phyloP scores from a whole-genome alignment of 2,888 invertebrate genomes.

The Pterostichus madidus region DNA sequence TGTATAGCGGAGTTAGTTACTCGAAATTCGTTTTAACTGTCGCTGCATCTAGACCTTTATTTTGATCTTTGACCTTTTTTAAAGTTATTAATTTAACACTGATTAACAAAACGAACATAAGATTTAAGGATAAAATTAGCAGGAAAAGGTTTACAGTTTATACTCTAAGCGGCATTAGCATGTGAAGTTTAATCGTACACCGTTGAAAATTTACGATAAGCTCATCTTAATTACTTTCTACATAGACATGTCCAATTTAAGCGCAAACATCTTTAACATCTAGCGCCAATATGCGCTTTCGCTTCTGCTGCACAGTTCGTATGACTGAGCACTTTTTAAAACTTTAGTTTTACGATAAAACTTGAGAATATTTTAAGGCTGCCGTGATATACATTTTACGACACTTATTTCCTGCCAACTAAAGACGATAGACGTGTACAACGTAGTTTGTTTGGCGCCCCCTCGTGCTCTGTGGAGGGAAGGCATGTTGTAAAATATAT shows the following conservation, averaged over 20 bases:
- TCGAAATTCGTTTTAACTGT: no score
- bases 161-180: no score
- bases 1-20: no score
- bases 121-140: no score
- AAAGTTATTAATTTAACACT: no score
- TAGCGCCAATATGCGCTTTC: constrained; percentile 5
- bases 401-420: constrained; percentile 59
- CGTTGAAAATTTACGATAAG: no score
- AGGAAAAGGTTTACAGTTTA: no score
- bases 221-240: no score
- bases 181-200: no score
- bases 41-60: no score
- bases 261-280: not conserved
- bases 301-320: not conserved
- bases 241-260: not conserved
- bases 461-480: not conserved
- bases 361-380: constrained; percentile 56
- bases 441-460: not conserved
- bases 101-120: no score
- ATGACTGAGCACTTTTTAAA: constrained; percentile 54
- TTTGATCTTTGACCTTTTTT: no score
- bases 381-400: constrained; percentile 61
- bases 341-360: constrained; percentile 63
- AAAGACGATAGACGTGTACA: constrained; percentile 54
- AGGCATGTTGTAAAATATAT: constrained; percentile 45